Base-by-base conservation (phyloP, 2,113 vertebrate genomes). In the Dasyurus viverrinus region DNA sequence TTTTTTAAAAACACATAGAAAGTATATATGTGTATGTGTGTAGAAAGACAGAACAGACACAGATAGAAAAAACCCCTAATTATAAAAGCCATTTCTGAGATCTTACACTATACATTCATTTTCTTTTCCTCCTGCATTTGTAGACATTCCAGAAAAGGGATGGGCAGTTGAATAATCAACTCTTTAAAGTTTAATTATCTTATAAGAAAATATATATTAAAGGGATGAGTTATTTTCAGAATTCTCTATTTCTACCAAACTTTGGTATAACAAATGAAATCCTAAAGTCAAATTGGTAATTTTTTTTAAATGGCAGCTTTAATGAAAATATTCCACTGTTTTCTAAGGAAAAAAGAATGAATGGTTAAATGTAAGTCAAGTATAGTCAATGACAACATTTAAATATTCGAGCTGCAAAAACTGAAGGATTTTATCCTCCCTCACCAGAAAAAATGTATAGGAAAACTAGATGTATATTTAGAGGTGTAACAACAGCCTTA, bases 281-380 rank as follows among this genome's bases (percentile, higher is more conserved):
- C 76, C 11, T 19, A 42, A 90, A 97, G 68, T 95, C 52, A 93
- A 54, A 94, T 94, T 48, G 96, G 89, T 92, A 93, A 5, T 22
- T 76, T 95, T 36, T 94, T 5, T 84, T 92, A 36, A 60, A 42
- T 3, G 60, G 26, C 1, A 84, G 42, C 27, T 50, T 57, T 10
- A 53, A 12, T 95, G 68, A 89, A 96, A 96, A 68, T 4, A 6
- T 23, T 84, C 0, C 25, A 93, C 53, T 94, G 50, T 96, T 96
- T 96, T 94, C 93, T 55, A 42, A 46, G 96, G 95, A n/a, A 96
- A 96, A 48, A 94, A 46, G 12, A 94, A 94, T 95, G 95, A 96
- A 30, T 53, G 30, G 53, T 10, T 48, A 93, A 97, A 89, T 91
- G 54, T 8, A 91, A 54, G 36, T 76, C 4, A 76, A 76, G 14